Conservation (phyloP, 2,113 vertebrate species). For the Ochotona curzoniae region DNA sequence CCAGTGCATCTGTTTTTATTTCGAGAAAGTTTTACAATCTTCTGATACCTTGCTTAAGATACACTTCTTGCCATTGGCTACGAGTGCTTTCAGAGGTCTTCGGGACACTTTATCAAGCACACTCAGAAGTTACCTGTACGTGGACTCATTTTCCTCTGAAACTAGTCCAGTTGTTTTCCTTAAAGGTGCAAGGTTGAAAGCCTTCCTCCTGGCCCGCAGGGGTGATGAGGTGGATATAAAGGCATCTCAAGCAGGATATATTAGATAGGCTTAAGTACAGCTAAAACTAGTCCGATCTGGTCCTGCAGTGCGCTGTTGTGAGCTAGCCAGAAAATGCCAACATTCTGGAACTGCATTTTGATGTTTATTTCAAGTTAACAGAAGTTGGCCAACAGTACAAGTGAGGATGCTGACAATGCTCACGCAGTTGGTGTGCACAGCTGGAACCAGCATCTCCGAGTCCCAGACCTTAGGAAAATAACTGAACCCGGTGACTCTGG, state of each 20-base stretch:
- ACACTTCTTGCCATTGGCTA: neutral
- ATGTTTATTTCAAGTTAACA: neutral
- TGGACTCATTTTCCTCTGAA: slow-evolving; percentile 9
- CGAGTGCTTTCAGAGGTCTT: neutral
- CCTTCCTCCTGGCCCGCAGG: neutral
- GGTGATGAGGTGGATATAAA: neutral
- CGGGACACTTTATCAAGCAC: neutral
- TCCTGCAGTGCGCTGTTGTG: neutral
- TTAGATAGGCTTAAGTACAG: neutral
- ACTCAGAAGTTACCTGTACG: neutral
- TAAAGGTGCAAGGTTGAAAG: too few relatives aligned
- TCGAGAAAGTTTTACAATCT: neutral
- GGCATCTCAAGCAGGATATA: neutral
- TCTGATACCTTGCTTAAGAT: neutral
- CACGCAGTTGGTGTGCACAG: neutral
- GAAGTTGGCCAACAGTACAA: neutral
- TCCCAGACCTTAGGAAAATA: too few relatives aligned
- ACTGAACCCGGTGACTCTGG: neutral
- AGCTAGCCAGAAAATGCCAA: too few relatives aligned
- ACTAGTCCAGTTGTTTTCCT: neutral
- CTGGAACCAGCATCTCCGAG: neutral
- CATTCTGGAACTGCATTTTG: neutral
- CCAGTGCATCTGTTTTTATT: slow-evolving; percentile 13
- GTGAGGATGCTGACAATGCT: neutral
- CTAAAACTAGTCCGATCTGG: neutral